Percentiles rank a stretch among this genome's conserved stretches.
Evolutionary conservation across 1,140 invertebrate genomes (phyloP).

Genomic region (Anadara kagoshimensis): DNA sequence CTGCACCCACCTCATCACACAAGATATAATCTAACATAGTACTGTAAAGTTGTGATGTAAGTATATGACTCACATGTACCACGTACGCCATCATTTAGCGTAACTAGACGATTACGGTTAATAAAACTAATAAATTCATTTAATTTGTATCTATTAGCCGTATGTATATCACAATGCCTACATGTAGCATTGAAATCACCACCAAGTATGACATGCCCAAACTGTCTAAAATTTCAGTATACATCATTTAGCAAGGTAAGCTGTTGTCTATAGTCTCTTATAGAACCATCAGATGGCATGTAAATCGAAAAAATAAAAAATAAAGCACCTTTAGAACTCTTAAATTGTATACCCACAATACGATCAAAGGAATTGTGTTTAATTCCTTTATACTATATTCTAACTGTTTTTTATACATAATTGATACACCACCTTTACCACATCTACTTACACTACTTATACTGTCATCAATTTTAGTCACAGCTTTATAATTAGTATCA

Average conservation of each 20-base stretch:
- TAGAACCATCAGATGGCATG: slow-evolving; percentile 1
- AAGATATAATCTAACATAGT: slow-evolving; percentile 13
- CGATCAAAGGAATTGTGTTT: not conserved
- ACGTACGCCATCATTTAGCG: not conserved
- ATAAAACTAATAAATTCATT: slow-evolving; percentile 6
- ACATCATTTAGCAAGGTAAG: slow-evolving; percentile 4
- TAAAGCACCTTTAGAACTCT: too few relatives aligned
- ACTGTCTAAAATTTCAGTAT: not conserved
- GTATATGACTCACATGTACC: not conserved
- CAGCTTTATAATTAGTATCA: too few relatives aligned
- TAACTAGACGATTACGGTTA: not conserved
- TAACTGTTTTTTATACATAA: too few relatives aligned
- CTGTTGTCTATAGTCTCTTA: not conserved
- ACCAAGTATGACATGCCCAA: slow-evolving; percentile 1
- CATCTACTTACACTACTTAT: too few relatives aligned
- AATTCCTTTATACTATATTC: too few relatives aligned
- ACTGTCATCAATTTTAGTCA: too few relatives aligned
- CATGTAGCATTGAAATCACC: slow-evolving; percentile 13
- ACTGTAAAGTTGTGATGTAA: not conserved
- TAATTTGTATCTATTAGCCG: not conserved
- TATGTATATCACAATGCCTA: not conserved
- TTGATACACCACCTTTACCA: too few relatives aligned
- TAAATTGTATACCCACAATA: not conserved
- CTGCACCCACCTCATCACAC: not conserved
- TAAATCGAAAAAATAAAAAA: slow-evolving; percentile 13